phyloP scores from a whole-genome alignment of 2,797 vertebrate species.

The Clarias laeviceps region DNA sequence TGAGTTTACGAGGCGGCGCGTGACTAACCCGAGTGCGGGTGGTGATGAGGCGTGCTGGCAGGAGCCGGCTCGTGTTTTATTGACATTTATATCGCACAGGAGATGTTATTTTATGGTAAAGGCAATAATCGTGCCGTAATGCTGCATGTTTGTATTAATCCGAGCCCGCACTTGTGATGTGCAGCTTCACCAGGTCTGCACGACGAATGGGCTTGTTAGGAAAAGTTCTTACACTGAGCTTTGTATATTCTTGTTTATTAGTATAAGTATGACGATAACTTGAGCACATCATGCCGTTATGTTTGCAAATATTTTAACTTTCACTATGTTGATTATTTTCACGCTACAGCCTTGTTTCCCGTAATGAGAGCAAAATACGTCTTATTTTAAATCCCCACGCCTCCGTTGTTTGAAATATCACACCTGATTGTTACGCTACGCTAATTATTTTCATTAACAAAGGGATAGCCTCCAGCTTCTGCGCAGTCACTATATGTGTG shows the following conservation, averaged over 20 bases:
- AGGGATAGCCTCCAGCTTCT: background rate
- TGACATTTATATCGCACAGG: background rate
- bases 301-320: background rate
- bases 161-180: background rate
- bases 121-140: background rate
- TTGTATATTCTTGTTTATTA: background rate
- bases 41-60: conserved; percentile 22
- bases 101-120: background rate
- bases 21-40: conserved; percentile 44
- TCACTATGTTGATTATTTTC: background rate
- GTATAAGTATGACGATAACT: background rate
- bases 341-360: background rate
- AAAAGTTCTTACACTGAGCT: conserved; percentile 9
- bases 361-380: background rate
- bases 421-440: background rate
- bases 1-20: conserved; percentile 55
- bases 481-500: background rate
- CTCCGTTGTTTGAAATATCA: background rate
- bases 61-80: background rate
- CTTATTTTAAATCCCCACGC: background rate
- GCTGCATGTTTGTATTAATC: background rate
- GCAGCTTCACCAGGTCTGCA: background rate
- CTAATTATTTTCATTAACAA: background rate
- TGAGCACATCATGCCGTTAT: background rate
- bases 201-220: background rate